Evolutionary conservation across 2,888 invertebrate genomes (phyloP).

Genomic region (Erannis defoliaria): DNA sequence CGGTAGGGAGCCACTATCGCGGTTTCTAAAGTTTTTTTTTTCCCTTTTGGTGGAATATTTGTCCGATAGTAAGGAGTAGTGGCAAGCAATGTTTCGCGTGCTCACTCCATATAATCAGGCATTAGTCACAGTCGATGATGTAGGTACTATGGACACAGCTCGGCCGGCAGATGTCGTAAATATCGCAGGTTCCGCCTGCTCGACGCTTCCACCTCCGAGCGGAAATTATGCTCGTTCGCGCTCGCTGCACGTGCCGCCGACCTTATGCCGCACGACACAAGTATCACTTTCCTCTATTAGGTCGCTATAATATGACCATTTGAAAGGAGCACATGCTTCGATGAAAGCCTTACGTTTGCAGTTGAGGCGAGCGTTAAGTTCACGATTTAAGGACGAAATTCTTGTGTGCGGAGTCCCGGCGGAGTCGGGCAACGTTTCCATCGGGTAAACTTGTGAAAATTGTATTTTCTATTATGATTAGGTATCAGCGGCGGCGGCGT

Average conservation of each 20-base stretch:
- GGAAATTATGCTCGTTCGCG: constrained; percentile 20
- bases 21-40: too few relatives aligned
- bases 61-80: too few relatives aligned
- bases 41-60: too few relatives aligned
- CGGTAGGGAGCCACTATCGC: too few relatives aligned
- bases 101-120: background rate
- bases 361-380: background rate
- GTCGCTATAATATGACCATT: constrained; percentile 24
- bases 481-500: constrained; percentile 40
- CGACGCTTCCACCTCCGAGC: constrained; percentile 19
- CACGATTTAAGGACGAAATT: constrained; percentile 10
- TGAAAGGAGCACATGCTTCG: constrained; percentile 21
- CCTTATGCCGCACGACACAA: constrained; percentile 14
- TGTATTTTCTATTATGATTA: constrained; percentile 45
- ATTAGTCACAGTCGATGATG: constrained; percentile 19
- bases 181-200: constrained; percentile 33
- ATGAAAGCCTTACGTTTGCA: constrained; percentile 12
- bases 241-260: background rate
- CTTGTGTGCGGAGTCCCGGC: background rate
- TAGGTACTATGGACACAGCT: too few relatives aligned
- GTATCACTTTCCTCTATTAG: constrained; percentile 24
- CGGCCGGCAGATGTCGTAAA: constrained; percentile 28
- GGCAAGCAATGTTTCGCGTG: background rate
- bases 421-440: constrained; percentile 25
- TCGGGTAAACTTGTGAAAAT: constrained; percentile 43